These are phyloP conservation scores for Melieria picta DNA, from an alignment of 2,888 invertebrate genomes.

Conservation along the genomic window DNA sequence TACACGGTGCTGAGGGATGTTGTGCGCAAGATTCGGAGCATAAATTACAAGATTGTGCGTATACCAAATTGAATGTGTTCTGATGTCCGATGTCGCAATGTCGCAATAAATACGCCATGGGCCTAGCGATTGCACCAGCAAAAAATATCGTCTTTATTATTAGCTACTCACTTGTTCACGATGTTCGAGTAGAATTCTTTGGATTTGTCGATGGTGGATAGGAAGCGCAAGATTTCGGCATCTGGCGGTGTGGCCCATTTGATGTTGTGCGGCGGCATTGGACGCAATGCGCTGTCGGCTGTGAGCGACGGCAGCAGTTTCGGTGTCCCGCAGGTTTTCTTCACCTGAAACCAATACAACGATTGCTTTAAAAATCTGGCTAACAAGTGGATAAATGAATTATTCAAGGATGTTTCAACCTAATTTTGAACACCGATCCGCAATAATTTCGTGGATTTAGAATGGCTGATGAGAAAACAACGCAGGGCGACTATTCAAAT, in stretches of 20 bases:
- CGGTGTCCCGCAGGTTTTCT: conserved; percentile 68
- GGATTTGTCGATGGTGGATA: conserved; percentile 75
- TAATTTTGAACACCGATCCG: too few species aligned
- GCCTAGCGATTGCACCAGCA: background rate
- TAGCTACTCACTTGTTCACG: conserved; percentile 72
- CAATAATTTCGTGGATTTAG: too few species aligned
- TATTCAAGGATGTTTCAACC: too few species aligned
- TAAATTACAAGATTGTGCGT: conserved; percentile 42
- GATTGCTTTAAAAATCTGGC: too few species aligned
- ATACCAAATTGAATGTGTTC: conserved; percentile 27
- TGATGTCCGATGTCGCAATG: conserved; percentile 2
- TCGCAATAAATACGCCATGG: conserved; percentile 12
- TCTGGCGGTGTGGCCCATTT: conserved; percentile 73
- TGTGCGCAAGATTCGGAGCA: conserved; percentile 43
- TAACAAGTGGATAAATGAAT: too few species aligned
- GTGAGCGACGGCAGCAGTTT: conserved; percentile 60
- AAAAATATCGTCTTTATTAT: background rate
- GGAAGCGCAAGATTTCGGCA: conserved; percentile 73
- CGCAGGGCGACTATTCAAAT: too few species aligned
- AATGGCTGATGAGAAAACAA: too few species aligned
- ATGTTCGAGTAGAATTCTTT: conserved; percentile 86
- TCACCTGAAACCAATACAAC: conserved; percentile 64
- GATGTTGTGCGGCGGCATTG: conserved; percentile 67
- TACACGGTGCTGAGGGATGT: conserved; percentile 51
- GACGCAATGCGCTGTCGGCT: conserved; percentile 57